Base-by-base conservation (phyloP, 2,888 invertebrate species). In the Suillia variegata region DNA sequence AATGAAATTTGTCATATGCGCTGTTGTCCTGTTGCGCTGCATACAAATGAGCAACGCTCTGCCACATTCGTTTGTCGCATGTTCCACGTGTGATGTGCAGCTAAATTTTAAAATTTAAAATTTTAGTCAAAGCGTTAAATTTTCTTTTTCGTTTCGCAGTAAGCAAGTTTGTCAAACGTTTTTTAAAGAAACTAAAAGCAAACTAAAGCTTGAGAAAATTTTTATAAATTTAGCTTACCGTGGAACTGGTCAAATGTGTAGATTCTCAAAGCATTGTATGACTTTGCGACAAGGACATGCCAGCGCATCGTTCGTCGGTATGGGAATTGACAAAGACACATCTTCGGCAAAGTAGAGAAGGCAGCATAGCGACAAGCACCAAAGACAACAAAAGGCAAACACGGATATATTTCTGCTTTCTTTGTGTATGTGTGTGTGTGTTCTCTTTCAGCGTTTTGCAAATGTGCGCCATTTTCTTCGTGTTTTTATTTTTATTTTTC, bases 1-100 rank as follows among this genome's bases (percentile, higher is more conserved):
- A 53, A 53, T 60, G 47, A 53, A 60, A 56, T 60, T 60, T 56
- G 56, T 60, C 60, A 60, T 60, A 60, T 56, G 60, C 53, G 56
- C 60, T 49, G 38, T 20, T 45, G 49, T 42, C 21, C 18, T 51
- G 38, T 54, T 48, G 56, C 20, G 26, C 53, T 53, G 60, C 60
- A 60, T 60, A 53, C 60, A 60, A 60, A 60, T 60, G 52, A 52
- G 59, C 45, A n/a, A n/a, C 31, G 45, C 55, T 47, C 55, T 26
- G 31, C 31, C 12, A 8, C 6, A 12, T 6, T 31, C 12, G 31
- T 6, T 31, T 31, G 31, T 6, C 6, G 31, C 31, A 31, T 31
- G 31, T 31, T 31, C n/a, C n/a, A n/a, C 6, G 31, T 31, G 31
- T 12, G 6, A 31, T 8, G 31, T 12, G 31, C 31, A 31, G 6